Conservation (phyloP, 1,140 invertebrate species). For the Goniozus legneri region DNA sequence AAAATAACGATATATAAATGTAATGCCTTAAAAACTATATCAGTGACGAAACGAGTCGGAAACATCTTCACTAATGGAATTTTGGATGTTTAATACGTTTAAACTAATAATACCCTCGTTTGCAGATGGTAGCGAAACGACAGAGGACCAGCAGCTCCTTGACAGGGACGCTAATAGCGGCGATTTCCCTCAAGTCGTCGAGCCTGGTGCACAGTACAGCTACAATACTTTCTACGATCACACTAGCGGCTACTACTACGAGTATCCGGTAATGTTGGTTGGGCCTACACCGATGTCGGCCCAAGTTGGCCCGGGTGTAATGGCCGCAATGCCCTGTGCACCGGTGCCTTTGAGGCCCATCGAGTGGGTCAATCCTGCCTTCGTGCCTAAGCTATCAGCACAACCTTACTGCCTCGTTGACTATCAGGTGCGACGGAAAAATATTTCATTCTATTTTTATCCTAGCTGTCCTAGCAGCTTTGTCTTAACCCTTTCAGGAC, state of each 20-base stretch:
- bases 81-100: no score
- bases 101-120: no score
- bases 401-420: conserved; percentile 45
- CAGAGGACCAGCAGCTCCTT: conserved; percentile 47
- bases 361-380: conserved; percentile 54
- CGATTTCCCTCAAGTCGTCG: conserved; percentile 28
- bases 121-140: conserved; percentile 48
- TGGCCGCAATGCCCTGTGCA: conserved; percentile 48
- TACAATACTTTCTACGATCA: conserved; percentile 49
- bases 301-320: conserved; percentile 36
- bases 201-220: conserved; percentile 31
- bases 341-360: conserved; percentile 52
- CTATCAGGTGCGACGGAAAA: conserved; percentile 37
- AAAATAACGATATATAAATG: no score
- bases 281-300: conserved; percentile 40
- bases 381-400: conserved; percentile 41
- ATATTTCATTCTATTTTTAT: background rate
- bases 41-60: no score
- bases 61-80: no score
- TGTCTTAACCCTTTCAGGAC: no score
- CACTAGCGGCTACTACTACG: conserved; percentile 46
- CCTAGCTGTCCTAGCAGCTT: no score
- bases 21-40: no score
- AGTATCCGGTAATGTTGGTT: conserved; percentile 49
- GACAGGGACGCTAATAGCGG: conserved; percentile 34